phyloP scores from a whole-genome alignment of 2,113 vertebrate genomes.

The Clinocottus analis region DNA sequence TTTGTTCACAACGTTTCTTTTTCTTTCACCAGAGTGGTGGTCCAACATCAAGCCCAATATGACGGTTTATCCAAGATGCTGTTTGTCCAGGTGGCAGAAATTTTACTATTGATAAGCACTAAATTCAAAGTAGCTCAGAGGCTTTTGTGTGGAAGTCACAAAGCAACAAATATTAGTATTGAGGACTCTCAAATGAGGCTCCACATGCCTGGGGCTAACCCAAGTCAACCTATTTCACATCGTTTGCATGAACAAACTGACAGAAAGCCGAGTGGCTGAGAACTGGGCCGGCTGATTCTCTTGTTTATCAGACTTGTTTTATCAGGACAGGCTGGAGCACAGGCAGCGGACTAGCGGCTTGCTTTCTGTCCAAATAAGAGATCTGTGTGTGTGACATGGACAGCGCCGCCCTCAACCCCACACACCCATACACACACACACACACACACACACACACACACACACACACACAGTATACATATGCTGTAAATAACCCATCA shows the following conservation, averaged over 20 bases:
- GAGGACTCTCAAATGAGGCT: slow-evolving; percentile 7
- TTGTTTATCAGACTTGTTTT: slow-evolving; percentile 60
- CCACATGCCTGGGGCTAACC: neutral
- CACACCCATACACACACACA: too few species aligned
- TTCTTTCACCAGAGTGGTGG: neutral
- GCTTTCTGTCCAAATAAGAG: too few species aligned
- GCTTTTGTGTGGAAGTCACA: neutral
- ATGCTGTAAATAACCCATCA: neutral
- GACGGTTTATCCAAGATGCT: neutral
- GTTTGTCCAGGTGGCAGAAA: neutral
- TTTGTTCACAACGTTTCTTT: neutral
- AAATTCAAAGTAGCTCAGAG: slow-evolving; percentile 1
- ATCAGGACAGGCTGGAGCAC: slow-evolving; percentile 65
- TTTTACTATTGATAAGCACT: neutral
- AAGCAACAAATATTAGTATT: slow-evolving; percentile 7
- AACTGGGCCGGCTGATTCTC: slow-evolving; percentile 45
- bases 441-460: too few species aligned
- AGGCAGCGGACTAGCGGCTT: slow-evolving; percentile 17
- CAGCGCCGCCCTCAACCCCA: slow-evolving; percentile 60
- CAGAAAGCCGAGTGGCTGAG: slow-evolving; percentile 24
- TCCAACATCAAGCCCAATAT: neutral
- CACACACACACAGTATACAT: neutral
- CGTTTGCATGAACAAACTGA: slow-evolving; percentile 44
- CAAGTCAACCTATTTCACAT: neutral
- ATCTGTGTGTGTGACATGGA: slow-evolving; percentile 41